A percentile compares a stretch with the other conserved stretches of the same genome.
Conservation (phyloP, 2,113 vertebrate species). For the Seriola quinqueradiata region DNA sequence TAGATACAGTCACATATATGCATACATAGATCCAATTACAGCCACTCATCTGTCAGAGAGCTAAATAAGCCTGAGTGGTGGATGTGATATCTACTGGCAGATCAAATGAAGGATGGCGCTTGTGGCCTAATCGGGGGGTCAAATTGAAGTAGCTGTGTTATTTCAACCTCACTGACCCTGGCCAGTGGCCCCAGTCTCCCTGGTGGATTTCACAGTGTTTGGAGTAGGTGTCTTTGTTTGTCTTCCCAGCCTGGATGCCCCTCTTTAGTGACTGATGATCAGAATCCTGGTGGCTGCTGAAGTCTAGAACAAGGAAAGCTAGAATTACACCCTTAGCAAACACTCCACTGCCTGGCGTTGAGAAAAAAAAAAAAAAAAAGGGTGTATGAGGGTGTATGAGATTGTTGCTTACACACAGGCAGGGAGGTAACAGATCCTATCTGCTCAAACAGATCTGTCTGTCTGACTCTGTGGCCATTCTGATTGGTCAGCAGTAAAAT, state of each 20-base stretch:
- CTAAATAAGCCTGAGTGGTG: slow-evolving; percentile 25
- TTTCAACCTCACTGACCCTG: slow-evolving; percentile 83
- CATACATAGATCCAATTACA: slow-evolving; percentile 12
- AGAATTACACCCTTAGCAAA: slow-evolving; percentile 82
- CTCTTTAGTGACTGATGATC: slow-evolving; percentile 81
- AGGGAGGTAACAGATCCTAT: not conserved
- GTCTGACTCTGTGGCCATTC: slow-evolving; percentile 1
- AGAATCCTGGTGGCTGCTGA: slow-evolving; percentile 53
- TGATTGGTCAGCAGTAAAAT: slow-evolving; percentile 31
- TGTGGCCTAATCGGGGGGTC: slow-evolving; percentile 72
- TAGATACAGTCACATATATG: not conserved
- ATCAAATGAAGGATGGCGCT: slow-evolving; percentile 78
- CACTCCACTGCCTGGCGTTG: slow-evolving; percentile 62
- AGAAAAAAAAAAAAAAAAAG: slow-evolving; percentile 1
- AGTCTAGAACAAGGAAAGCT: slow-evolving; percentile 64
- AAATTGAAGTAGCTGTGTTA: slow-evolving; percentile 76
- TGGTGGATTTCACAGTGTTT: slow-evolving; percentile 65
- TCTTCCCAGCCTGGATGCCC: slow-evolving; percentile 63
- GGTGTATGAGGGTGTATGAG: slow-evolving; percentile 29
- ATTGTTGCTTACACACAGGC: slow-evolving; percentile 29
- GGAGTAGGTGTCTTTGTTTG: slow-evolving; percentile 81
- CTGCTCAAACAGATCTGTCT: slow-evolving; percentile 44
- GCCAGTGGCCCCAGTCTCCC: slow-evolving; percentile 44
- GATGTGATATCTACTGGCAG: slow-evolving; percentile 70
- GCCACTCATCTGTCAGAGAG: slow-evolving; percentile 40